Evolutionary conservation across 1,140 invertebrate species (phyloP).

Genomic region (Cyrtorhinus lividipennis): DNA sequence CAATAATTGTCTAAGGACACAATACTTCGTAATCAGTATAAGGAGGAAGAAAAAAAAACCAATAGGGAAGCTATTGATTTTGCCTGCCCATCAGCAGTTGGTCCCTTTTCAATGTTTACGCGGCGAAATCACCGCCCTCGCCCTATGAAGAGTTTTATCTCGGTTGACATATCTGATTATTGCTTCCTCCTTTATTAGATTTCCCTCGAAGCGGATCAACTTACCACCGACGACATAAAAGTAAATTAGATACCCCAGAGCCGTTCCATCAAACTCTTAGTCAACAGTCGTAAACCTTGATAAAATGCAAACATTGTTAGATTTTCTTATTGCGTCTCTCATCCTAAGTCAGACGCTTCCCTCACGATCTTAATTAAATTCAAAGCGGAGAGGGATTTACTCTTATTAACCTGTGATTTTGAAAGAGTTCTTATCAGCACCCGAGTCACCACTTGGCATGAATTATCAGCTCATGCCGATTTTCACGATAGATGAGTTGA

Average conservation of each 20-base stretch:
- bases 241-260: not conserved
- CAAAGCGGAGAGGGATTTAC: no score
- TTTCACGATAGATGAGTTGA: no score
- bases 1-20: no score
- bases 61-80: no score
- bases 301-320: not conserved
- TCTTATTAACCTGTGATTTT: no score
- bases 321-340: not conserved
- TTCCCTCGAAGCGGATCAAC: not conserved
- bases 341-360: not conserved
- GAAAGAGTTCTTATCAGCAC: no score
- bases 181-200: not conserved
- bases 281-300: not conserved
- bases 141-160: not conserved
- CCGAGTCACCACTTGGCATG: no score
- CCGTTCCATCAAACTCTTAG: not conserved
- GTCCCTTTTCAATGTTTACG: not conserved
- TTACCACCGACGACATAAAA: not conserved
- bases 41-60: no score
- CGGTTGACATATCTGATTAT: not conserved
- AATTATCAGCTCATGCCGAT: no score
- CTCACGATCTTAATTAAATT: not conserved
- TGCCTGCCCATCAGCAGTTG: no score
- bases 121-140: not conserved
- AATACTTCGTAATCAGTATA: no score